phyloP scores from a whole-genome alignment of 2,888 invertebrate genomes.

The Tetheella fluctuosa region DNA sequence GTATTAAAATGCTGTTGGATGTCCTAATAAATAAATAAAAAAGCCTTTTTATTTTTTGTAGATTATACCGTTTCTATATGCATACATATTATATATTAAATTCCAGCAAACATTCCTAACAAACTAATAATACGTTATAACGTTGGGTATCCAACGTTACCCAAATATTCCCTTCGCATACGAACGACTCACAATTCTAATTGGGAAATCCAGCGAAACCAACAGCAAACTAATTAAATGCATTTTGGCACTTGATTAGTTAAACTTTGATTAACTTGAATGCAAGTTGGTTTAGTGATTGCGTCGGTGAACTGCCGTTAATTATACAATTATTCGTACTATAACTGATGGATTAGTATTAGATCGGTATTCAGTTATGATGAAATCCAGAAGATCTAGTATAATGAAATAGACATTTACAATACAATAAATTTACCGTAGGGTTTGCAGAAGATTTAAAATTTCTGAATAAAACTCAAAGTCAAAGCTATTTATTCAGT shows the following conservation, averaged over 20 bases:
- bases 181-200: background rate
- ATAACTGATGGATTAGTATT: too few relatives aligned
- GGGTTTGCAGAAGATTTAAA: too few relatives aligned
- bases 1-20: too few relatives aligned
- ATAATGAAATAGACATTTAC: too few relatives aligned
- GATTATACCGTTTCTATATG: too few relatives aligned
- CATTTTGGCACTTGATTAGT: slow-evolving; percentile 24
- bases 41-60: too few relatives aligned
- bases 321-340: slow-evolving; percentile 28
- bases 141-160: too few relatives aligned
- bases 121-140: background rate
- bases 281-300: slow-evolving; percentile 21
- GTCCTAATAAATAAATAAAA: too few relatives aligned
- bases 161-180: background rate
- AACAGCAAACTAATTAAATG: slow-evolving; percentile 10
- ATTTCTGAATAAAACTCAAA: too few relatives aligned
- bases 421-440: too few relatives aligned
- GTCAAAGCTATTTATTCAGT: too few relatives aligned
- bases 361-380: background rate
- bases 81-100: background rate
- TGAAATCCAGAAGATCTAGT: background rate
- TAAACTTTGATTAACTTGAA: slow-evolving; percentile 29
- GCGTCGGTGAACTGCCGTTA: slow-evolving; percentile 18
- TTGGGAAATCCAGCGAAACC: slow-evolving; percentile 1
- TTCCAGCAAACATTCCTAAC: background rate